Conservation (phyloP, 2,113 vertebrate genomes). For the Petrocephalus zakoni region DNA sequence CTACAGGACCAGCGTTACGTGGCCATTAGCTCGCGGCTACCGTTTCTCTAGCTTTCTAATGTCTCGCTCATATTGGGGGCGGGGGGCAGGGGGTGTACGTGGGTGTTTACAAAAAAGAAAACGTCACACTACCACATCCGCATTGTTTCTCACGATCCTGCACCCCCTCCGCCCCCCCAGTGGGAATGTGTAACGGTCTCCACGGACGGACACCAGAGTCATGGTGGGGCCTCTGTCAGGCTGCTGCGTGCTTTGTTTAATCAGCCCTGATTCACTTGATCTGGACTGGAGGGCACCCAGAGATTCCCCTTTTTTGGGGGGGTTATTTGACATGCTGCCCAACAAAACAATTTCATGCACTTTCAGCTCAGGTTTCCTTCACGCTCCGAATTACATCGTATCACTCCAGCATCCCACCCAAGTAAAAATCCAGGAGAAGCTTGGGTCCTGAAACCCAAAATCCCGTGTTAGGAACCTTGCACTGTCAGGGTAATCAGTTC, state of each 20-base stretch:
- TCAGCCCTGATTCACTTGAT: neutral
- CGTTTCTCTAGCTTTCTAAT: constrained; percentile 17
- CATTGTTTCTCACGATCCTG: neutral
- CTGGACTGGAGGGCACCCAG: neutral
- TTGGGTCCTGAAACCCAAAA: too few species aligned
- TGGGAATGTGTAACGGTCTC: neutral
- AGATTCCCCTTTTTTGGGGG: neutral
- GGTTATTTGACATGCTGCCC: neutral
- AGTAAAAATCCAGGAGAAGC: too few species aligned
- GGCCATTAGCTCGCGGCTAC: constrained; percentile 39
- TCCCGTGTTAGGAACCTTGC: too few species aligned
- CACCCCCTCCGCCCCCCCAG: neutral
- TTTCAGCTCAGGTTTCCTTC: neutral
- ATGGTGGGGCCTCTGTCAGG: neutral
- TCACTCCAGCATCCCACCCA: too few species aligned
- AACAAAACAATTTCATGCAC: neutral
- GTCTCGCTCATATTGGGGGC: neutral
- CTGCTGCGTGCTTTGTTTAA: neutral
- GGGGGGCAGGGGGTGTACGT: neutral
- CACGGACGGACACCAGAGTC: neutral
- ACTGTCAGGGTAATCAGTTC: too few species aligned
- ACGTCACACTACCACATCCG: neutral
- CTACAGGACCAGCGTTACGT: constrained; percentile 33
- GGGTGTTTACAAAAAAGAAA: neutral
- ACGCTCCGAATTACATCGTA: too few species aligned